Percentiles rank a stretch among this genome's conserved stretches.
Conservation (phyloP, 2,888 invertebrate species). For the Andrena chrysosceles region DNA sequence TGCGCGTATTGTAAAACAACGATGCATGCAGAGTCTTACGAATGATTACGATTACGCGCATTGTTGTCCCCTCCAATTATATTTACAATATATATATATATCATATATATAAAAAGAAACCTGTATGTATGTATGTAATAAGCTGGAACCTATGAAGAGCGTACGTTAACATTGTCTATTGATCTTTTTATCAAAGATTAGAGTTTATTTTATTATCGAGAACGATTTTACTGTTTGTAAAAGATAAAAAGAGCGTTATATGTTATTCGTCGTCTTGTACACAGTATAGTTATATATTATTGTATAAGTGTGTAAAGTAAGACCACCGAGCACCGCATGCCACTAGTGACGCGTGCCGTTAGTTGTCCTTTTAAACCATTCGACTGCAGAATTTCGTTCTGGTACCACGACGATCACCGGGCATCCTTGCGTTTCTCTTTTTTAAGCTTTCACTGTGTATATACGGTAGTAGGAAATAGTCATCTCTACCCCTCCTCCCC, state of each 20-base stretch:
- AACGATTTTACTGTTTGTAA: conserved; percentile 74
- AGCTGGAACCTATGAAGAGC: conserved; percentile 29
- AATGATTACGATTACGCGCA: conserved; percentile 25
- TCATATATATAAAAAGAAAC: not conserved
- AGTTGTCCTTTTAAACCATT: conserved; percentile 2
- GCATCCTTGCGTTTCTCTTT: conserved; percentile 1
- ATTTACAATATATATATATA: conserved; percentile 58
- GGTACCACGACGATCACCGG: not conserved
- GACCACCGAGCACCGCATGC: conserved; percentile 64
- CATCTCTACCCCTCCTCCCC: not conserved
- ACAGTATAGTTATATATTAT: conserved; percentile 44
- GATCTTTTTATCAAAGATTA: conserved; percentile 81
- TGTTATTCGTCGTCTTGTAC: conserved; percentile 55
- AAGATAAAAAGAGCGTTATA: conserved; percentile 56
- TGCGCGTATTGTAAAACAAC: conserved; percentile 64
- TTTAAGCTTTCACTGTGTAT: conserved; percentile 8
- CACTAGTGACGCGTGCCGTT: conserved; percentile 48
- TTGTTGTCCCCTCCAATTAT: conserved; percentile 63
- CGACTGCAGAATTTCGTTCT: not conserved
- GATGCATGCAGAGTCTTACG: conserved; percentile 52
- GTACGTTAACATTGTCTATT: conserved; percentile 68
- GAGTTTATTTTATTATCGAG: conserved; percentile 81
- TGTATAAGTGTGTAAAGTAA: conserved; percentile 61
- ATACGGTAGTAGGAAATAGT: conserved; percentile 5
- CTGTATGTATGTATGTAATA: conserved; percentile 18